These are phyloP conservation scores for Lagopus muta DNA, from an alignment of 2,113 vertebrate species.

Conservation along the genomic window DNA sequence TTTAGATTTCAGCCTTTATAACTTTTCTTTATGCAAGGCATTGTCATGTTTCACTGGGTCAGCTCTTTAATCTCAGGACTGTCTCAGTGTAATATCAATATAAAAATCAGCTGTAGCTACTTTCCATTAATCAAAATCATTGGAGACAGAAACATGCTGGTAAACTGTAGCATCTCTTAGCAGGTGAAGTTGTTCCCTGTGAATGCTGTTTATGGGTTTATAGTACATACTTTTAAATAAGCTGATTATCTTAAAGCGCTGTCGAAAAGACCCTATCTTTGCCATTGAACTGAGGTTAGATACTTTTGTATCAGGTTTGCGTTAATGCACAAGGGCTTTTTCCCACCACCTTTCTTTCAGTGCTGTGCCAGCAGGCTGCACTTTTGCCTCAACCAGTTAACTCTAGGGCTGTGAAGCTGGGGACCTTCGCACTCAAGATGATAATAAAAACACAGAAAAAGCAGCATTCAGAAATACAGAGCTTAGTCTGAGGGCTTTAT, in stretches of 20 bases:
- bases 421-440: rapidly evolving
- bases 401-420: not conserved
- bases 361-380: not conserved
- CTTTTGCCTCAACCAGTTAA: not conserved
- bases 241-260: not conserved
- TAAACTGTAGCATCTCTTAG: not conserved
- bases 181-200: not conserved
- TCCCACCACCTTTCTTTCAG: not conserved
- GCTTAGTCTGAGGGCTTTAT: not conserved
- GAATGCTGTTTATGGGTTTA: not conserved
- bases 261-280: not conserved
- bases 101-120: not conserved
- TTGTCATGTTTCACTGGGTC: not conserved
- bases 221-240: not conserved
- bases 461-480: not conserved
- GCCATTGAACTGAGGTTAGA: not conserved
- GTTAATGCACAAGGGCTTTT: rapidly evolving
- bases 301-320: not conserved
- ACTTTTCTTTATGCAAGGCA: not conserved
- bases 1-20: not conserved
- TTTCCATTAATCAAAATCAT: not conserved
- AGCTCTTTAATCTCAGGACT: not conserved
- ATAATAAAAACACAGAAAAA: not conserved
- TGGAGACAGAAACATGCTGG: not conserved
- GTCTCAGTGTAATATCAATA: not conserved